These are phyloP conservation scores for Cydia amplana DNA, from an alignment of 1,140 invertebrate species.

Conservation along the genomic window DNA sequence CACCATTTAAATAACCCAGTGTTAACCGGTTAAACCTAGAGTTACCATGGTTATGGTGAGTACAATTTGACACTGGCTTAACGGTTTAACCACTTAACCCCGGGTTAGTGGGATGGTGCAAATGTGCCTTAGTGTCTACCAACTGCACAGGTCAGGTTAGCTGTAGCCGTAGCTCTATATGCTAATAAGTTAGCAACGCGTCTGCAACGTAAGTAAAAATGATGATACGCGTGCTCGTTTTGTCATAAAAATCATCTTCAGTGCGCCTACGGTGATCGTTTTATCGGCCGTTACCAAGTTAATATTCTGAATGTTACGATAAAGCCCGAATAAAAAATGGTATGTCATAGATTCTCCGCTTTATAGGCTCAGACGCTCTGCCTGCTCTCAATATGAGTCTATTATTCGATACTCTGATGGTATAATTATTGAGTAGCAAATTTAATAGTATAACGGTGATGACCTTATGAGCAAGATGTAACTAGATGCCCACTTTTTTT, in stretches of 20 bases:
- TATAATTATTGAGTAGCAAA: neutral
- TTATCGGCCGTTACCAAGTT: slow-evolving; percentile 8
- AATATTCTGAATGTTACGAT: neutral
- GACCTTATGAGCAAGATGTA: no score
- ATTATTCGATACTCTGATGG: neutral
- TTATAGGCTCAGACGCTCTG: neutral
- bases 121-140: no score
- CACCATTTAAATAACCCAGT: no score
- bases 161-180: no score
- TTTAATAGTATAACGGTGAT: neutral
- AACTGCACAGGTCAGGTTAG: no score
- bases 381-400: neutral
- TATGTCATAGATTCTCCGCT: neutral
- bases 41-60: no score
- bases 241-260: neutral
- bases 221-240: neutral
- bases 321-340: neutral
- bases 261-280: neutral
- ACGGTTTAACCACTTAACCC: no score
- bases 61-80: no score
- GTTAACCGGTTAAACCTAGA: no score
- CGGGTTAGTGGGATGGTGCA: no score
- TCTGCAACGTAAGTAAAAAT: neutral
- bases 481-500: no score
- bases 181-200: neutral